A percentile compares a stretch with the other conserved stretches of the same genome.
These are phyloP conservation scores for Apamea sordens DNA, from an alignment of 2,888 invertebrate genomes.

Conservation along the genomic window DNA sequence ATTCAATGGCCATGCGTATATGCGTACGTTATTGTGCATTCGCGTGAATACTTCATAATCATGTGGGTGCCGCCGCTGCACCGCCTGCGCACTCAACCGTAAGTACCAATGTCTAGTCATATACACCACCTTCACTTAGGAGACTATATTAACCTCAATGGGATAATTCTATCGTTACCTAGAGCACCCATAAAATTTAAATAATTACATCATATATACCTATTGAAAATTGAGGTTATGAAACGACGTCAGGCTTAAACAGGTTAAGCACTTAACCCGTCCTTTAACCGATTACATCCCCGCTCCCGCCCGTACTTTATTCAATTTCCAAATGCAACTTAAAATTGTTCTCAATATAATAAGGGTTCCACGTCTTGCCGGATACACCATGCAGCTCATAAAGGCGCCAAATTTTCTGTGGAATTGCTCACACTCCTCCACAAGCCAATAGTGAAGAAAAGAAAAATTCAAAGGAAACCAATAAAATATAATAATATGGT, in stretches of 20 bases:
- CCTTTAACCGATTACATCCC: slow-evolving; percentile 33
- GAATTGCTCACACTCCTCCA: slow-evolving; percentile 29
- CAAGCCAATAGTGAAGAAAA: slow-evolving; percentile 27
- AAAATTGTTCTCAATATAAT: slow-evolving; percentile 33
- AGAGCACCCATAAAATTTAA: slow-evolving; percentile 60
- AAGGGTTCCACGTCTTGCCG: background rate
- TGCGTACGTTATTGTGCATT: slow-evolving; percentile 70
- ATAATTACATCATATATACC: slow-evolving; percentile 56
- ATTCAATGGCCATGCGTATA: slow-evolving; percentile 49
- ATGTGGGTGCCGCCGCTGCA: slow-evolving; percentile 57
- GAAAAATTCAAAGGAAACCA: slow-evolving; percentile 31
- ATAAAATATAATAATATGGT: slow-evolving; percentile 58
- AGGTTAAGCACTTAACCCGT: slow-evolving; percentile 53
- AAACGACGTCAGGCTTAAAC: slow-evolving; percentile 42
- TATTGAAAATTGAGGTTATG: slow-evolving; percentile 49
- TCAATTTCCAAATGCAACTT: slow-evolving; percentile 41
- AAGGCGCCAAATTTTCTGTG: slow-evolving; percentile 21
- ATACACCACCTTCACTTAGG: slow-evolving; percentile 41
- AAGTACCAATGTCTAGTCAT: slow-evolving; percentile 25
- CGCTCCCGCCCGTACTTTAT: slow-evolving; percentile 18
- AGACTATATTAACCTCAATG: slow-evolving; percentile 54
- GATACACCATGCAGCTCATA: slow-evolving; percentile 9
- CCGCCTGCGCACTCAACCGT: slow-evolving; percentile 33
- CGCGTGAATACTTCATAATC: slow-evolving; percentile 71
- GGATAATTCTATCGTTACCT: slow-evolving; percentile 55